Base-by-base conservation (phyloP, 2,113 vertebrate species). In the Porphyrio hochstetteri region DNA sequence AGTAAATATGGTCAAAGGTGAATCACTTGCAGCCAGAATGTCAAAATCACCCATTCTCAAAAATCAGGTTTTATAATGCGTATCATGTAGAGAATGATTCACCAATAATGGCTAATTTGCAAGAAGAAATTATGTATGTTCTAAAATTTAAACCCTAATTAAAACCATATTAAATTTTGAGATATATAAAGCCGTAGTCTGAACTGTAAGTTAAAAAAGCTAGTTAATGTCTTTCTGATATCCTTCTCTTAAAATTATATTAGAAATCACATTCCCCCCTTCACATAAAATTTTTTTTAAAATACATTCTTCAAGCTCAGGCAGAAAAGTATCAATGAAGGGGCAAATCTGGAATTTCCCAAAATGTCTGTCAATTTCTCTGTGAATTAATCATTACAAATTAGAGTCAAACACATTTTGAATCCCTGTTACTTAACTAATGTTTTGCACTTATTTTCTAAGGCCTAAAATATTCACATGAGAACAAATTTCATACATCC, bases 91-190 rank as follows among this genome's bases (percentile, higher is more conserved):
- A 77, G 56, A 88, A 38, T 17, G 31, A 70, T 52, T 78, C 78
- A n/a, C 40, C 76, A 76, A 87, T 53, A 87, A 78, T 23, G 21
- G 59, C 29, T 90, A 65, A 92, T 56, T 78, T 67, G 27, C 42
- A 59, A 78, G 36, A 86, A 46, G 13, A 68, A 82, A 68, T 46
- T 23, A 77, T 11, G 21, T 82, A 24, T 50, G 20, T 63, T 88
- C 42, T 29, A 86, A 84, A 90, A 92, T 70, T 33, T 70, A 95
- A 82, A 38, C 24, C n/a, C 46, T 85, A 53, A 93, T 82, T 87
- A 86, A 63, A 93, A 55, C 17, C 10, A 6, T 53, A 77, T 78
- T 83, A 81, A 59, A 76, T 92, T 80, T 67, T 35, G 69, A 70
- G 60, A 70, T 67, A 12, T 70, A 52, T 33, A 70, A n/a, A 52